A percentile compares a stretch with the other conserved stretches of the same genome.
Conservation (phyloP, 2,888 invertebrate genomes). For the Drosophila engyochracea region DNA sequence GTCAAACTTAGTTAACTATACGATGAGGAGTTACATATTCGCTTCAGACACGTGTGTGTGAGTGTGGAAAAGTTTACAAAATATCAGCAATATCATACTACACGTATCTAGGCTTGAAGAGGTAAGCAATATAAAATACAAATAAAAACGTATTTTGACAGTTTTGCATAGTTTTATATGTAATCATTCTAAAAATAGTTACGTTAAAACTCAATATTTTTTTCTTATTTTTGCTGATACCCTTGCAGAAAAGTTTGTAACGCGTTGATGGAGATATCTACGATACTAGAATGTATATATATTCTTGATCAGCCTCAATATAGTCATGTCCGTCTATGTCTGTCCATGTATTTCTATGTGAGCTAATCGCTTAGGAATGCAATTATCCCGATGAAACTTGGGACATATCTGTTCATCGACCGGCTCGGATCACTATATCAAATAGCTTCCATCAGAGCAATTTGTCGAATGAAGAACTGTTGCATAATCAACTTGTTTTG, state of each 20-base stretch:
- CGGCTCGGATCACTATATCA: background rate
- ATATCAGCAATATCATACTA: slow-evolving; percentile 47
- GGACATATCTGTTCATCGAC: background rate
- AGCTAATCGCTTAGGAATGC: background rate
- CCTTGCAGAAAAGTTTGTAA: background rate
- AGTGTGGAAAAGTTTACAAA: slow-evolving; percentile 42
- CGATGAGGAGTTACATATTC: slow-evolving; percentile 68
- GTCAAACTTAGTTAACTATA: slow-evolving; percentile 48
- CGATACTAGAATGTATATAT: background rate
- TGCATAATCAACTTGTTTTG: background rate
- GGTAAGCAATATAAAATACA: slow-evolving; percentile 36
- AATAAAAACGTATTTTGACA: slow-evolving; percentile 30
- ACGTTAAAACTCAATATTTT: slow-evolving; percentile 33
- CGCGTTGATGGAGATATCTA: background rate
- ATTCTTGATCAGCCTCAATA: background rate
- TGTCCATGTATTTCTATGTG: background rate
- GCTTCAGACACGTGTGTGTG: slow-evolving; percentile 44
- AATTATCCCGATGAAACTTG: background rate
- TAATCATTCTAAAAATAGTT: slow-evolving; percentile 28
- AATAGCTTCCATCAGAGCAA: background rate
- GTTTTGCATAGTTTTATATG: slow-evolving; percentile 29
- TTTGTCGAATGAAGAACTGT: background rate
- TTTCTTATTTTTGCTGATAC: background rate
- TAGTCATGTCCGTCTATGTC: background rate
- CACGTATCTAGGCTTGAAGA: slow-evolving; percentile 31